phyloP scores from a whole-genome alignment of 2,888 invertebrate species.

The Darwinula stevensoni region DNA sequence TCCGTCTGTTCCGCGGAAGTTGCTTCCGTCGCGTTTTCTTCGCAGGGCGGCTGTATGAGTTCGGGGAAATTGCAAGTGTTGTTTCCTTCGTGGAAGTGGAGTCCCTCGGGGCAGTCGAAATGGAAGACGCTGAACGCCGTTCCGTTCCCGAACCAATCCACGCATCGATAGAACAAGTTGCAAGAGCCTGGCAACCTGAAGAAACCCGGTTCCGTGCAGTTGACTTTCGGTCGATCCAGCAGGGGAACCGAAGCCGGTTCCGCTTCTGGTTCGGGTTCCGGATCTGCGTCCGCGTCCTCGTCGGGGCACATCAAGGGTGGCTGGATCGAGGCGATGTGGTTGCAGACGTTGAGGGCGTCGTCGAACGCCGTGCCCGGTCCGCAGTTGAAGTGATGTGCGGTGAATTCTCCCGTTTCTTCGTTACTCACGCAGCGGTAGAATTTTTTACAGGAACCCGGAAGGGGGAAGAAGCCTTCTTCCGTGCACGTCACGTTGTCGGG shows the following conservation, averaged over 20 bases:
- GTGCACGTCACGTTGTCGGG: not conserved
- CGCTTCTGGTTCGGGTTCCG: too few species aligned
- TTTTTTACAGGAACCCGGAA: not conserved
- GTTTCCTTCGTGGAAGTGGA: too few species aligned
- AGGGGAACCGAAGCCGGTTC: not conserved
- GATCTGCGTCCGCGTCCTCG: too few species aligned
- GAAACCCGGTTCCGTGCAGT: slow-evolving; percentile 7
- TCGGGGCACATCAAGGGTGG: too few species aligned
- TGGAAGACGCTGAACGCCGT: too few species aligned
- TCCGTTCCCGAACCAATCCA: not conserved
- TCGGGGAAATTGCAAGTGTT: too few species aligned
- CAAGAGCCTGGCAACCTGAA: slow-evolving; percentile 8
- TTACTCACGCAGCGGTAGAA: not conserved
- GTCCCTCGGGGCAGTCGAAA: too few species aligned
- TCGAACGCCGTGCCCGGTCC: slow-evolving; percentile 6
- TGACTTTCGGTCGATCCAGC: not conserved
- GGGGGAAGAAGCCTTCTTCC: slow-evolving; percentile 1
- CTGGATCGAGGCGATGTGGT: slow-evolving; percentile 1
- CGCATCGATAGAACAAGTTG: slow-evolving; percentile 7
- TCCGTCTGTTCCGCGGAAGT: too few species aligned
- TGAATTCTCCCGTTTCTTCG: too few species aligned
- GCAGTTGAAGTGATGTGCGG: too few species aligned
- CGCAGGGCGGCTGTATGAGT: too few species aligned
- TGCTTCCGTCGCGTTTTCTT: too few species aligned
- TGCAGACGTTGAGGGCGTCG: slow-evolving; percentile 3